Conservation (phyloP, 2,113 vertebrate genomes). For the Synchiropus splendidus region DNA sequence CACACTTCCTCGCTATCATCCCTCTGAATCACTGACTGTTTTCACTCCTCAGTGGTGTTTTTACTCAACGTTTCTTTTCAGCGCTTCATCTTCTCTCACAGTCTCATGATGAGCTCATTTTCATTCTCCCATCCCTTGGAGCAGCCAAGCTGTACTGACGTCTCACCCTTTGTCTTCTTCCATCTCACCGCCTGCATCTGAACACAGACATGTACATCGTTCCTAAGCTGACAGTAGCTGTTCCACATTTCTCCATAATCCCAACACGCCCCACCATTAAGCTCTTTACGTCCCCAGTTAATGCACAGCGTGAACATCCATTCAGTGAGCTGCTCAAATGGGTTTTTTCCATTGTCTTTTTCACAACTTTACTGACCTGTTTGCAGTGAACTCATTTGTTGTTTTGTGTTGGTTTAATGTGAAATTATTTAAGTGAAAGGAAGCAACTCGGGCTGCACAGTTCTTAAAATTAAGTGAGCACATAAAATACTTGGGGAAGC, state of each 20-base stretch:
- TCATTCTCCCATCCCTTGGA: too few relatives aligned
- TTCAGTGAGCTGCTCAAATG: background rate
- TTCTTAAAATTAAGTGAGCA: too few relatives aligned
- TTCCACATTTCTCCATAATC: slow-evolving; percentile 25
- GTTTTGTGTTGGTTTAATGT: too few relatives aligned
- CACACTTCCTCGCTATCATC: slow-evolving; percentile 8
- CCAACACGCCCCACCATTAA: slow-evolving; percentile 6
- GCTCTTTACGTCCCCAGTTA: background rate
- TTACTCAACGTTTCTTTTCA: too few relatives aligned
- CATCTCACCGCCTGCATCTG: slow-evolving; percentile 6
- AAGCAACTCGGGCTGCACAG: too few relatives aligned
- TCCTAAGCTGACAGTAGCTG: slow-evolving; percentile 20
- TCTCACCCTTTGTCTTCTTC: slow-evolving; percentile 11
- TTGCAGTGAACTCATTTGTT: slow-evolving; percentile 2
- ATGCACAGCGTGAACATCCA: too few relatives aligned
- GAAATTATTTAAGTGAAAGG: too few relatives aligned
- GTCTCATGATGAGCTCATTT: slow-evolving; percentile 1
- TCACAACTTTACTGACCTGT: background rate
- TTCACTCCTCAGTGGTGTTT: too few relatives aligned
- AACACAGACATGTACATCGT: too few relatives aligned
- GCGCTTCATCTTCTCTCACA: slow-evolving; percentile 11
- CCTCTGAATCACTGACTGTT: background rate
- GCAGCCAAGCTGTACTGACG: background rate
- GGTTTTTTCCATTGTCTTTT: slow-evolving; percentile 1
- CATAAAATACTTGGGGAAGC: too few relatives aligned